Base-by-base conservation (phyloP, 2,113 vertebrate genomes). In the Pseudorectes ferrugineus region DNA sequence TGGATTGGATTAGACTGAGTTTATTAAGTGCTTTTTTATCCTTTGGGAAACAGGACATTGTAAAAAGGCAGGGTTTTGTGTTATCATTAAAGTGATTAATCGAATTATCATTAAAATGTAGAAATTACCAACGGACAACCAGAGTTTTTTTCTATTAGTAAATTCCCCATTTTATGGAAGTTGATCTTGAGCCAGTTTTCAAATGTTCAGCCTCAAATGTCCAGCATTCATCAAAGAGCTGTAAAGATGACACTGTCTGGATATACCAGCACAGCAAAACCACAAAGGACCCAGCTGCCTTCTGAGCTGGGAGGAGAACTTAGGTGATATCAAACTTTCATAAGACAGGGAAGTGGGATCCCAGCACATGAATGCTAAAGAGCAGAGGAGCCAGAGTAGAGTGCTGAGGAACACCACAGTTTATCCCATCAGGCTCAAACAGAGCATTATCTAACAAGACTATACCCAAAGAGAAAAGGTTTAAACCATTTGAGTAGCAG, bases 241-340 rank as follows among this genome's bases (percentile, higher is more conserved):
- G 29, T 80, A 46, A 93, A 92, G 80, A 87, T 75, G 76, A 65
- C 75, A 23, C n/a, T 52, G 55, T 29, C 35, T 72, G n/a, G 55
- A 40, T 67, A 72, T 24, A 26, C 35, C 58, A 81, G 61, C 43
- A 59, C 22, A 92, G 70, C 52, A 92, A 94, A 96, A 83, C 11
- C 76, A 55, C 85, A 59, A 63, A 91, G 52, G 78, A 83, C 22
- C 48, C 89, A 51, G 12, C 59, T 75, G 52, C 80, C 68, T 90
- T 88, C 59, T 76, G 61, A 85, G 72, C 73, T 73, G 74, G 85
- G 54, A 91, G 73, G 14, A 85, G 29, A 61, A 89, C 80, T 93
- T 76, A 86, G 42, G 59, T 89, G 88, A 55, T 81, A 96, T 85
- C 88, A 95, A 97, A 81, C 46, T 88, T 96, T 96, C 52, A 84